phyloP scores from a whole-genome alignment of 2,113 vertebrate species.

The Dipodomys stephensi region DNA sequence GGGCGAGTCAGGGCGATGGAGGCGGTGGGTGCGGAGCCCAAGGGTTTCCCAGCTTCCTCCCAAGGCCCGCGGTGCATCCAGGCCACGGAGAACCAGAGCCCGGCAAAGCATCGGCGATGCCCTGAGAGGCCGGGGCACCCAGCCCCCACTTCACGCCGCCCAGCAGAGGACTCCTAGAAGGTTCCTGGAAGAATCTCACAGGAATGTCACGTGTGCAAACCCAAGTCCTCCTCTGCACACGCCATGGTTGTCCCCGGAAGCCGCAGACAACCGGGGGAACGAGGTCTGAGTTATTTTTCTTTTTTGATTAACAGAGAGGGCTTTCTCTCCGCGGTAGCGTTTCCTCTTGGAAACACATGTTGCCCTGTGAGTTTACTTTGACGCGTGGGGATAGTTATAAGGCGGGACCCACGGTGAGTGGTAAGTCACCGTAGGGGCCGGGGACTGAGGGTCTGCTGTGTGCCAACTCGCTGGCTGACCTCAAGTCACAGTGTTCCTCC shows the following conservation, averaged over 20 bases:
- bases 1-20: background rate
- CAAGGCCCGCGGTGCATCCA: rapidly evolving
- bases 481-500: too few species aligned
- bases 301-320: background rate
- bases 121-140: background rate
- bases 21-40: background rate
- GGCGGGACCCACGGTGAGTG: background rate
- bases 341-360: background rate
- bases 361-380: background rate
- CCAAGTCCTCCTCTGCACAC: background rate
- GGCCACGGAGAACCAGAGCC: background rate
- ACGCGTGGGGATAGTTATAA: background rate
- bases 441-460: rapidly evolving
- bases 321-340: background rate
- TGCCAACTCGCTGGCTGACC: background rate
- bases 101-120: background rate
- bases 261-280: background rate
- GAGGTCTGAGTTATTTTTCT: background rate
- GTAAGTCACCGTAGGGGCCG: rapidly evolving
- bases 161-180: too few species aligned
- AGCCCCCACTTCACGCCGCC: too few species aligned
- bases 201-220: background rate
- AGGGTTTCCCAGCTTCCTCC: background rate
- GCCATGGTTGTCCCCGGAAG: background rate
- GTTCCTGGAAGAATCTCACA: background rate